These are phyloP conservation scores for Rhodinocichla rosea DNA, from an alignment of 2,113 vertebrate species.

Conservation along the genomic window DNA sequence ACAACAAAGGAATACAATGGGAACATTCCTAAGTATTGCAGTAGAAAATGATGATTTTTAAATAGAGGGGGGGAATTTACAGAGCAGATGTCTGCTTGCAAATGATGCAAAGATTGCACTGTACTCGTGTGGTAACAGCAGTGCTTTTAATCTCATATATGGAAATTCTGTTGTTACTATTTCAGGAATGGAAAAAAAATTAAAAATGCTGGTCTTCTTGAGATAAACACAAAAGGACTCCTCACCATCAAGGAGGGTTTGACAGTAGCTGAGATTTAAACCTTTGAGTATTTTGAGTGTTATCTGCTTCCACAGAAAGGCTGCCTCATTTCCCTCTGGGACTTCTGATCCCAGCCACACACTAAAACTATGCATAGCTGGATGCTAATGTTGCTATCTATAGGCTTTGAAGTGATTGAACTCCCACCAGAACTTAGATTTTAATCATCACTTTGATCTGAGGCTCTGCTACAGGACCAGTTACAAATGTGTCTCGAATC, in stretches of 20 bases:
- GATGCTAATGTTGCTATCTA: slow-evolving; percentile 52
- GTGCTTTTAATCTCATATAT: not conserved
- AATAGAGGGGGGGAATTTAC: not conserved
- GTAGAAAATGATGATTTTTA: not conserved
- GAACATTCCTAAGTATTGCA: not conserved
- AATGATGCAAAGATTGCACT: not conserved
- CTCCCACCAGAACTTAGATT: slow-evolving; percentile 56
- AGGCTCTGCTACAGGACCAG: slow-evolving; percentile 41
- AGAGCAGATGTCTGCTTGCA: not conserved
- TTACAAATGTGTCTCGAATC: slow-evolving; percentile 50
- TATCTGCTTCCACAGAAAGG: slow-evolving; percentile 29
- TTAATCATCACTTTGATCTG: slow-evolving; percentile 69
- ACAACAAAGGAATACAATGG: not conserved
- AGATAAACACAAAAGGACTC: not conserved
- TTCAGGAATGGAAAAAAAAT: not conserved
- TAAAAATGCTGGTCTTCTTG: not conserved
- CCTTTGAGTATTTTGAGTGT: slow-evolving; percentile 11
- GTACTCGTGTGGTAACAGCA: not conserved
- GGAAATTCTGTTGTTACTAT: not conserved
- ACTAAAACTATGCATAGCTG: slow-evolving; percentile 29
- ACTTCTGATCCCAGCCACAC: not conserved
- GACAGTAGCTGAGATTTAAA: not conserved
- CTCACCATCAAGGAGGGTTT: not conserved
- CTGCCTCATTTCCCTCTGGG: slow-evolving; percentile 9
- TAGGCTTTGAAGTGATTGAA: slow-evolving; percentile 65